phyloP scores from a whole-genome alignment of 2,888 invertebrate genomes.

The Lordiphosa andalusiaca region DNA sequence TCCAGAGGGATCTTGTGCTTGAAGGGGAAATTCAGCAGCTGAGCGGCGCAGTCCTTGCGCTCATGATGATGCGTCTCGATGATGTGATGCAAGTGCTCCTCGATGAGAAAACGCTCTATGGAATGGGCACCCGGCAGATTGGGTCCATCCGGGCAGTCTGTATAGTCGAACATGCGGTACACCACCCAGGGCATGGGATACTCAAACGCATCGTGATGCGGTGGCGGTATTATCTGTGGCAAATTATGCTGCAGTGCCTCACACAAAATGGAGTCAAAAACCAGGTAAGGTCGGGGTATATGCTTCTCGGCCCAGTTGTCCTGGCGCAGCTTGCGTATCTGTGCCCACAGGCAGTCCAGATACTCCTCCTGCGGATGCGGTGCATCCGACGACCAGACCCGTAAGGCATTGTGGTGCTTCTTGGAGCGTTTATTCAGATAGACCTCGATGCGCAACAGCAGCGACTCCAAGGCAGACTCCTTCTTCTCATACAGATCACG shows the following conservation, averaged over 20 bases:
- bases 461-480: conserved; percentile 93
- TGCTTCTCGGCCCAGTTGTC: conserved; percentile 99
- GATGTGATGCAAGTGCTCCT: conserved; percentile 97
- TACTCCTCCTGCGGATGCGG: conserved; percentile 98
- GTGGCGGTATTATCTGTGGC: conserved; percentile 93
- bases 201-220: conserved; percentile 92
- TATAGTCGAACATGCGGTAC: conserved; percentile 98
- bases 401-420: conserved; percentile 94
- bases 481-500: conserved; percentile 97
- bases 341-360: conserved; percentile 97
- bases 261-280: conserved; percentile 96
- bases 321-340: conserved; percentile 92
- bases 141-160: conserved; percentile 97
- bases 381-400: conserved; percentile 96
- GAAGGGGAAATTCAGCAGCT: conserved; percentile 94
- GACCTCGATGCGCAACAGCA: conserved; percentile 93
- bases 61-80: conserved; percentile 93
- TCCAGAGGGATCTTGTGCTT: conserved; percentile 97
- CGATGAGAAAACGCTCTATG: conserved; percentile 97
- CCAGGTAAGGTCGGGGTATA: conserved; percentile 95
- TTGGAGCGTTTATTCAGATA: conserved; percentile 96
- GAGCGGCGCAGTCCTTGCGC: conserved; percentile 96
- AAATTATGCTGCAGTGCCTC: conserved; percentile 98
- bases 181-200: conserved; percentile 98
- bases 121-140: conserved; percentile 97